These are phyloP conservation scores for Drosophila nannoptera DNA, from an alignment of 1,140 invertebrate species.

Conservation along the genomic window DNA sequence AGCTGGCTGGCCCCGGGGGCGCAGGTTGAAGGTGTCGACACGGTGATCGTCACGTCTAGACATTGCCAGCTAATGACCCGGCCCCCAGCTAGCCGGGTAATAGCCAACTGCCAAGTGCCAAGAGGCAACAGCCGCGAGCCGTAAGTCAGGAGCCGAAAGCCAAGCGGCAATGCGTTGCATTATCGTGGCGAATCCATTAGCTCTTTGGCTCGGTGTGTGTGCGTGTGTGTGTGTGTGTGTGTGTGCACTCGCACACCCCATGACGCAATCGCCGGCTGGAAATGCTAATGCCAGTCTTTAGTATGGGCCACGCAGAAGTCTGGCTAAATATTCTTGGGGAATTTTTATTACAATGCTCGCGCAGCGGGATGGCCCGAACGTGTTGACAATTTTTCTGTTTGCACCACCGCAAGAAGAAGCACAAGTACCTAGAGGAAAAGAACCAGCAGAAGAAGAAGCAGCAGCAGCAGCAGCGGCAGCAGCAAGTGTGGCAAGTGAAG, in stretches of 20 bases:
- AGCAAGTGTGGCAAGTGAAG: slow-evolving; percentile 18
- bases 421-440: neutral
- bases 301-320: slow-evolving; percentile 42
- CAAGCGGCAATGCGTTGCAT: slow-evolving; percentile 11
- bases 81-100: neutral
- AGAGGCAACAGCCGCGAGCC: too few species aligned
- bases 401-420: neutral
- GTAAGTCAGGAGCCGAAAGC: too few species aligned
- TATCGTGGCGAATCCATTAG: slow-evolving; percentile 44
- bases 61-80: slow-evolving; percentile 39
- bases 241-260: neutral
- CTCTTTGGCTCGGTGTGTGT: neutral
- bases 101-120: too few species aligned
- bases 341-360: slow-evolving; percentile 42
- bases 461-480: neutral
- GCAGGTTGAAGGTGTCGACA: slow-evolving; percentile 29
- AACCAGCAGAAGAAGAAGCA: neutral
- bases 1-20: slow-evolving; percentile 14
- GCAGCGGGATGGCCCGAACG: slow-evolving; percentile 23
- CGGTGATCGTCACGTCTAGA: slow-evolving; percentile 36
- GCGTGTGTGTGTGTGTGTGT: too few species aligned
- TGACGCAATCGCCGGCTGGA: slow-evolving; percentile 33
- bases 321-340: slow-evolving; percentile 43
- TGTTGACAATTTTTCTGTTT: slow-evolving; percentile 34
- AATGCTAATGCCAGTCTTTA: slow-evolving; percentile 45